Evolutionary conservation across 2,113 vertebrate species (phyloP), one percentile per base, ranked within the genome.

Genomic region (Phaetusa simplex): DNA sequence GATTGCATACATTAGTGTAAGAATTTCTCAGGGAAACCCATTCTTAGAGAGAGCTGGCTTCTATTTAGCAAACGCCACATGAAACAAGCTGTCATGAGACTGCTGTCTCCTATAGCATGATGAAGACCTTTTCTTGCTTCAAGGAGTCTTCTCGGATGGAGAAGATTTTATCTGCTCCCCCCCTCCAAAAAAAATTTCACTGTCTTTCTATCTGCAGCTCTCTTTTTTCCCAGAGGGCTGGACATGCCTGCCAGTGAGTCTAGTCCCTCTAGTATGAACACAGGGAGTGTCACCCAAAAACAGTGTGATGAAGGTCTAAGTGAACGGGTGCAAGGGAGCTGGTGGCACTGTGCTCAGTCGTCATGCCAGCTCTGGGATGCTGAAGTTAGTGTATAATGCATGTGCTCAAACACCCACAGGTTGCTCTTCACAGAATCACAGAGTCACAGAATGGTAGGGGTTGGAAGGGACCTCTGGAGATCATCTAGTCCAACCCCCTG

Each of bases 21-120:
- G 55, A 96, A 92, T 88, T 88, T 66, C 71, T 86, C 55, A 70
- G 87, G 69, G 95, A 94, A 93, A 53, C 2, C 24, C 76, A 52
- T 86, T 93, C 82, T 71, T 71, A 64, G 76, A 88, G 69, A 58
- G 76, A 93, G 13, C 36, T 94, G 92, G 59, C 59, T 86, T 96
- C 65, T 81, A 49, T 90, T 92, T 92, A 92, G 43, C 67, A 74
- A 90, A 78, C 1, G 1, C 42, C 47, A 80, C 67, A 42, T 86
- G 61, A 94, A 93, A 88, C 0, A 0, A 85, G 47, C 38, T 85
- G 70, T 61, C 82, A 53, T 42, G 45, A 77, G 45, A 38, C 56
- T 79, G n/a, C 73, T 78, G 53, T 53, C 47, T 95, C 80, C 77
- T 82, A 24, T 3, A 66, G 30, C 2, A 1, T 42, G 29, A 61